Percentiles rank a stretch among this genome's conserved stretches.
Evolutionary conservation across 2,113 vertebrate genomes (phyloP).

Genomic region (Oncorhynchus kisutch): DNA sequence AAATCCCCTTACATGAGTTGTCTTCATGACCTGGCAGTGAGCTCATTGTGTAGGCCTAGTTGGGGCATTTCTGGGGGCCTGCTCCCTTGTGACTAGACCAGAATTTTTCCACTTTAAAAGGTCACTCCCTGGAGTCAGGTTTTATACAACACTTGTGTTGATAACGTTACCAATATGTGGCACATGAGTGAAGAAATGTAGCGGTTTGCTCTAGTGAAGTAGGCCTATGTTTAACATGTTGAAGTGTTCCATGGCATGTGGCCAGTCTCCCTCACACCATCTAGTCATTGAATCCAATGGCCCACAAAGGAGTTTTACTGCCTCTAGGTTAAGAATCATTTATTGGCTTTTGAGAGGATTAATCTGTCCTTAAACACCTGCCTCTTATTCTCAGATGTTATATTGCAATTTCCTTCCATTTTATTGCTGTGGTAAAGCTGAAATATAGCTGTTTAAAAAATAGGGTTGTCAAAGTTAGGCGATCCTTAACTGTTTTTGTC

Average conservation of each 20-base stretch:
- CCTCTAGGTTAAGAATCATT: background rate
- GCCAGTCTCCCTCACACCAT: too few relatives aligned
- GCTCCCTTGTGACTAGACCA: background rate
- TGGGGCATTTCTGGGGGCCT: background rate
- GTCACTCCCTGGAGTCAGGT: background rate
- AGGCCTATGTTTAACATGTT: background rate
- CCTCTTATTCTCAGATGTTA: background rate
- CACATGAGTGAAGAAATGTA: background rate
- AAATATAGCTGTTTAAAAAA: background rate
- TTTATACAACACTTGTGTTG: background rate
- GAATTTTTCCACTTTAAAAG: background rate
- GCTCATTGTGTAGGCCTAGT: background rate
- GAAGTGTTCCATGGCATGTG: background rate
- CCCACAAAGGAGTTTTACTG: background rate
- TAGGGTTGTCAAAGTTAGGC: too few relatives aligned
- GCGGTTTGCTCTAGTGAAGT: background rate
- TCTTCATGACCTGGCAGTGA: background rate
- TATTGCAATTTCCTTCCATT: background rate
- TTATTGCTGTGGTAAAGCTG: background rate
- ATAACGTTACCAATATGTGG: background rate
- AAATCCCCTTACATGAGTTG: too few relatives aligned
- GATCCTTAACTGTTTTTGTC: background rate
- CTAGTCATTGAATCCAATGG: background rate
- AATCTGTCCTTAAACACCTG: background rate
- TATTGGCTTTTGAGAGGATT: background rate